Conservation (phyloP, 2,113 vertebrate genomes). For the Cyphomyrus plagiostoma region DNA sequence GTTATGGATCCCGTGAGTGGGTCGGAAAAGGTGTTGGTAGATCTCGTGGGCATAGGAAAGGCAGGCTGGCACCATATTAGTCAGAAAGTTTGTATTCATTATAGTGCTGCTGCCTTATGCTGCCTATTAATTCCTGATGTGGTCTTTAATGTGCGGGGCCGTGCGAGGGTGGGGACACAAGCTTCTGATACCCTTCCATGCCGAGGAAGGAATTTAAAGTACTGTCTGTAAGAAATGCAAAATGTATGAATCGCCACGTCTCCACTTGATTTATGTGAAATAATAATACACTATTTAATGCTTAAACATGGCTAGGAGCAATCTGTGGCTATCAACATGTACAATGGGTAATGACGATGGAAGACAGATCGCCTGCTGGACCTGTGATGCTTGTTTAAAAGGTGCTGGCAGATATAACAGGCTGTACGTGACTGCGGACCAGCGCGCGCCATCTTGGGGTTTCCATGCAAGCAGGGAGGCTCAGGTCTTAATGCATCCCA, state of each 20-base stretch:
- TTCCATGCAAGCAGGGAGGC: conserved; percentile 61
- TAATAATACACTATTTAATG: conserved; percentile 91
- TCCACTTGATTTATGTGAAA: conserved; percentile 85
- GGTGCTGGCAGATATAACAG: conserved; percentile 84
- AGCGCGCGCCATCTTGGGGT: conserved; percentile 76
- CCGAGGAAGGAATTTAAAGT: conserved; percentile 75
- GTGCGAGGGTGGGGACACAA: conserved; percentile 57
- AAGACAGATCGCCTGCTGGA: conserved; percentile 79
- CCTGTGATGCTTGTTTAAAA: conserved; percentile 81
- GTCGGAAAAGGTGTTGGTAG: not conserved
- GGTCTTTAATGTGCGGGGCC: not conserved
- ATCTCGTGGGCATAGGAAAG: not conserved
- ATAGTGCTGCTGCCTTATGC: not conserved
- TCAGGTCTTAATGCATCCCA: conserved; percentile 5
- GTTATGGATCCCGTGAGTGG: not conserved
- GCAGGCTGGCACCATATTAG: not conserved
- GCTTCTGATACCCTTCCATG: conserved; percentile 61
- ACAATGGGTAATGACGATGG: conserved; percentile 83
- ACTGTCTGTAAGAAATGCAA: conserved; percentile 78
- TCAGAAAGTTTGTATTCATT: not conserved
- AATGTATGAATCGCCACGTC: conserved; percentile 87
- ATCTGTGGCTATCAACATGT: conserved; percentile 76
- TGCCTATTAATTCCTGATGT: not conserved
- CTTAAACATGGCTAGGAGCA: conserved; percentile 86
- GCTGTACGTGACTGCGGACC: conserved; percentile 80